phyloP scores from a whole-genome alignment of 2,797 vertebrate genomes.

The Nasua narica region DNA sequence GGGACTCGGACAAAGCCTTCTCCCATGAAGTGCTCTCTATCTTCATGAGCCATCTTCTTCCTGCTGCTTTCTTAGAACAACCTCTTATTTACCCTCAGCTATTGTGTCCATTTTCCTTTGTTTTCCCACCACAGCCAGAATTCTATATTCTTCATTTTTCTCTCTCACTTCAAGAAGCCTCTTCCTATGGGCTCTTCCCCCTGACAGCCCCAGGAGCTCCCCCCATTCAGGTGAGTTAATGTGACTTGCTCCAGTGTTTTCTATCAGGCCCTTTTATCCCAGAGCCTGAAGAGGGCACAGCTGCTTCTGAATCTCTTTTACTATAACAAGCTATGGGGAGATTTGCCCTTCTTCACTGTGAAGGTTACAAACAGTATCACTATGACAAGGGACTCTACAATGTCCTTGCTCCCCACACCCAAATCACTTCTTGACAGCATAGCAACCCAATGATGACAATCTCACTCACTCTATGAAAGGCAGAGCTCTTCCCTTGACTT shows the following conservation, averaged over 20 bases:
- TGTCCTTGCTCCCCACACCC: background rate
- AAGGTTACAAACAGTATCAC: background rate
- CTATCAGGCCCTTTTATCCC: background rate
- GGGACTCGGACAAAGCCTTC: background rate
- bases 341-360: background rate
- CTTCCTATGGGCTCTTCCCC: background rate
- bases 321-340: background rate
- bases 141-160: background rate
- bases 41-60: background rate
- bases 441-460: background rate
- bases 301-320: background rate
- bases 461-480: background rate
- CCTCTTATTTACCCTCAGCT: background rate
- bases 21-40: background rate
- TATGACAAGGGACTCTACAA: background rate
- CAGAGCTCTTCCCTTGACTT: background rate
- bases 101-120: background rate
- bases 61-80: background rate
- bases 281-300: background rate
- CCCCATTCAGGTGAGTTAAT: background rate
- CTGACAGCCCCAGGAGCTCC: background rate
- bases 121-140: background rate
- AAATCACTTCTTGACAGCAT: background rate
- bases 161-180: background rate
- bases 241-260: background rate